phyloP scores from a whole-genome alignment of 2,797 vertebrate genomes.

The Lagorchestes hirsutus region DNA sequence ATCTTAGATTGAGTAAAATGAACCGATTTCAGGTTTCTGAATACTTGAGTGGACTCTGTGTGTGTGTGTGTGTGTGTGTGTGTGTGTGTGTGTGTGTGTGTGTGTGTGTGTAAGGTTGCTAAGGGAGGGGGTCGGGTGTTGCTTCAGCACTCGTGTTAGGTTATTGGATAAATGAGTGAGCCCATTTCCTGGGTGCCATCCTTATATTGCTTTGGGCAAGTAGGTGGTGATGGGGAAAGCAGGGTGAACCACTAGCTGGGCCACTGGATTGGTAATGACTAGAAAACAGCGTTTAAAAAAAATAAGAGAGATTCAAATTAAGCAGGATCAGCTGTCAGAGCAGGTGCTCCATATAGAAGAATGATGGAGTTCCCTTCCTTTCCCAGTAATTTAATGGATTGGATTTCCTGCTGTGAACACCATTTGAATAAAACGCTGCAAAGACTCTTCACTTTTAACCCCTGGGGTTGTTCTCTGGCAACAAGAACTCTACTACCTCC shows the following conservation, averaged over 20 bases:
- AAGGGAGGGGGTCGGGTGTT: constrained; percentile 38
- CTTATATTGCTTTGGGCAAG: constrained; percentile 17
- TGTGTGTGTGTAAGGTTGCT: not conserved
- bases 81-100: not conserved
- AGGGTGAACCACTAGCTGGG: not conserved
- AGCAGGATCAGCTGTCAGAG: constrained; percentile 21
- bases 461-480: not conserved
- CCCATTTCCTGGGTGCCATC: not conserved
- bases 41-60: constrained; percentile 11
- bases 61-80: not conserved
- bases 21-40: constrained; percentile 14
- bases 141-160: not conserved
- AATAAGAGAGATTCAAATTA: constrained; percentile 31
- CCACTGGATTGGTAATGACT: not conserved
- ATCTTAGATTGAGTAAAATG: not conserved
- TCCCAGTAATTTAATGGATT: constrained; percentile 6
- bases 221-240: constrained; percentile 20
- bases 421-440: not conserved
- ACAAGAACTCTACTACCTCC: not conserved
- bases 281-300: not conserved
- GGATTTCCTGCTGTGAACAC: not conserved
- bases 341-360: constrained; percentile 50
- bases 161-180: no score
- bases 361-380: constrained; percentile 44
- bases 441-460: not conserved